Evolutionary conservation across 2,888 invertebrate genomes (phyloP).

Genomic region (Xanthia togata): DNA sequence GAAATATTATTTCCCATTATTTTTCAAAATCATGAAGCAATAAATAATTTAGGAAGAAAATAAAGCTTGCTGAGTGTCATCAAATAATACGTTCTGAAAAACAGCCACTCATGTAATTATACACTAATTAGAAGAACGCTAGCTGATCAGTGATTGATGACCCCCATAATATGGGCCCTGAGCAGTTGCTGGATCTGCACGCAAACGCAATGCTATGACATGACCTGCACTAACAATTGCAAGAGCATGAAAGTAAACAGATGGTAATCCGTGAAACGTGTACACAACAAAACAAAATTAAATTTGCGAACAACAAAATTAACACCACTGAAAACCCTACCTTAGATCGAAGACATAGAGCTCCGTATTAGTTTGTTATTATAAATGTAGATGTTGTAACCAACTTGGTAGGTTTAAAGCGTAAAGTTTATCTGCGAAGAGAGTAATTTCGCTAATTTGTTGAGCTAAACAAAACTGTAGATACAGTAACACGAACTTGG

Average conservation of each 20-base stretch:
- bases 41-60: background rate
- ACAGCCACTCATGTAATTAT: constrained; percentile 22
- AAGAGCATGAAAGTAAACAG: constrained; percentile 69
- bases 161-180: constrained; percentile 16
- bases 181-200: constrained; percentile 10
- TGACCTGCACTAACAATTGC: constrained; percentile 69
- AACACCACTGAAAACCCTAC: constrained; percentile 34
- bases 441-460: constrained; percentile 73
- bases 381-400: constrained; percentile 11
- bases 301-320: constrained; percentile 19
- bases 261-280: constrained; percentile 72
- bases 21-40: background rate
- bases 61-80: background rate
- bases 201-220: constrained; percentile 57
- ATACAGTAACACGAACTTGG: constrained; percentile 56
- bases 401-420: constrained; percentile 53
- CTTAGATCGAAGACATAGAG: constrained; percentile 33
- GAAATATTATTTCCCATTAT: constrained; percentile 2
- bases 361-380: constrained; percentile 10
- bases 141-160: no score
- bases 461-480: constrained; percentile 62
- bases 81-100: background rate
- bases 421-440: constrained; percentile 67
- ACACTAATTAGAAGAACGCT: constrained; percentile 42
- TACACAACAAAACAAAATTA: constrained; percentile 50